Conservation (phyloP, 2,113 vertebrate species). For the Microcebus lehilahytsara region DNA sequence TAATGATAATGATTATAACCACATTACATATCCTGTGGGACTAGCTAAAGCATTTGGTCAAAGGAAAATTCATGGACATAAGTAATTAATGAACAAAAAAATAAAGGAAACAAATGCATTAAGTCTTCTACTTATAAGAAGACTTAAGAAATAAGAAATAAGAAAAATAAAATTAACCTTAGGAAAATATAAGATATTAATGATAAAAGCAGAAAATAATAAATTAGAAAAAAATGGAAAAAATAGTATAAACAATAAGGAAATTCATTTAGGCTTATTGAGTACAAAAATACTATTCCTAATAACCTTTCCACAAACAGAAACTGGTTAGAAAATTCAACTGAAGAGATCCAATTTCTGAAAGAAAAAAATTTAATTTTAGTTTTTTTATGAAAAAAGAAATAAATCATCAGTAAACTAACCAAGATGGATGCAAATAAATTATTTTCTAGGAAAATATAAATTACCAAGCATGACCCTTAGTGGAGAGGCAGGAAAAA, state of each 20-base stretch:
- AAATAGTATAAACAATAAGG: background rate
- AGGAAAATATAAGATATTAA: background rate
- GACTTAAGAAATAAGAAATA: background rate
- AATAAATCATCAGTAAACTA: background rate
- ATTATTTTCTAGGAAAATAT: background rate
- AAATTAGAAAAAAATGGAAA: background rate
- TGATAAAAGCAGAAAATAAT: background rate
- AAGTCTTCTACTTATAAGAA: background rate
- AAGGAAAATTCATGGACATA: background rate
- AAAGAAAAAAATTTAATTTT: background rate
- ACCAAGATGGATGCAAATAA: background rate
- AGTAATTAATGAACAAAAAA: background rate
- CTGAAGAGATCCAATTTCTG: background rate
- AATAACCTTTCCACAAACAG: background rate
- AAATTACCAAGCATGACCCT: background rate
- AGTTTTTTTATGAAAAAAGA: background rate
- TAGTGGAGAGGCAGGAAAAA: background rate
- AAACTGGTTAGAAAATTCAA: background rate
- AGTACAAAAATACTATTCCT: background rate
- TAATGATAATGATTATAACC: background rate
- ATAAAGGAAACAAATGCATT: background rate
- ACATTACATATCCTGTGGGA: background rate
- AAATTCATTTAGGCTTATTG: background rate
- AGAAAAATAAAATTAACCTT: constrained; percentile 19
- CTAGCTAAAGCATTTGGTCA: background rate